Conservation (phyloP, 2,888 invertebrate genomes). For the Chirona hameri region DNA sequence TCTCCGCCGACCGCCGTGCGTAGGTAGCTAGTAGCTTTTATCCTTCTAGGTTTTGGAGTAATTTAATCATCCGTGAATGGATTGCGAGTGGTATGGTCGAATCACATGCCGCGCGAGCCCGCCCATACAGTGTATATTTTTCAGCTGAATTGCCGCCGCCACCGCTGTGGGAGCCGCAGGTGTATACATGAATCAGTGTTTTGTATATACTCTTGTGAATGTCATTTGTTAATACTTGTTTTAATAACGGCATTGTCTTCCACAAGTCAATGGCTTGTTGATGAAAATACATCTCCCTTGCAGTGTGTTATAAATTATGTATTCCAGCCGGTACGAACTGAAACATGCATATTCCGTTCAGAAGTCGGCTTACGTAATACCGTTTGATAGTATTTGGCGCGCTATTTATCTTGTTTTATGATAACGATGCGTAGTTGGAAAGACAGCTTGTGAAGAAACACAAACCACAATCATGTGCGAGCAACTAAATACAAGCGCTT, state of each 20-base stretch:
- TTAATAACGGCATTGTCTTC: constrained; percentile 22
- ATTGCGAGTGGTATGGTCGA: neutral
- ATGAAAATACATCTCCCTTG: neutral
- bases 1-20: neutral
- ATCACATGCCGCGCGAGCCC: neutral
- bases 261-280: neutral
- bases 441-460: no score
- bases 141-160: neutral
- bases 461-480: no score
- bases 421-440: no score
- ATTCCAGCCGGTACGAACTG: no score
- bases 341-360: no score
- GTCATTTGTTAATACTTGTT: neutral
- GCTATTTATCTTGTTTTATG: no score
- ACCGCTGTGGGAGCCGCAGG: no score
- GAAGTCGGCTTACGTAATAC: no score
- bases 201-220: constrained; percentile 10
- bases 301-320: no score
- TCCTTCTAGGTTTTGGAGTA: neutral
- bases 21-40: neutral
- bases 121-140: neutral
- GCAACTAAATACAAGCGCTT: no score
- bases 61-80: neutral
- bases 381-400: no score
- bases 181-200: neutral